Evolutionary conservation across 2,888 invertebrate species (phyloP).

Genomic region (Anoncus sp.): DNA sequence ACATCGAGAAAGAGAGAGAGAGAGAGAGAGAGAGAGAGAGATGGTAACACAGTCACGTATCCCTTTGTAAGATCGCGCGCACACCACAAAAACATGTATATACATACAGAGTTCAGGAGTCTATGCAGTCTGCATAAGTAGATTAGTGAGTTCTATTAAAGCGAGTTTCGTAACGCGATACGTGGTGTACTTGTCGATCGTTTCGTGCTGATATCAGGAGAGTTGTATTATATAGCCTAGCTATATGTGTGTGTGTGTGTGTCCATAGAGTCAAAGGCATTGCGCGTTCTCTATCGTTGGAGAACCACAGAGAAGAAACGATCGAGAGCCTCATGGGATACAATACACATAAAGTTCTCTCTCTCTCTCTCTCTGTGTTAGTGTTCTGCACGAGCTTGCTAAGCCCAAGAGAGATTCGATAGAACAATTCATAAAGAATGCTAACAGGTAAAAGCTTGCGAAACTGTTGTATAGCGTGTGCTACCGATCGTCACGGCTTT

Average conservation of each 20-base stretch:
- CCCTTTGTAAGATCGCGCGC: constrained; percentile 27
- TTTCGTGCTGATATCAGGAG: constrained; percentile 64
- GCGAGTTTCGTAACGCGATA: constrained; percentile 67
- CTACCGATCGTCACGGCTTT: constrained; percentile 59
- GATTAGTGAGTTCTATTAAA: constrained; percentile 67
- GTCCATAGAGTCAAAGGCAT: constrained; percentile 52
- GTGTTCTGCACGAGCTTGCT: constrained; percentile 33
- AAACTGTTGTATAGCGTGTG: constrained; percentile 53
- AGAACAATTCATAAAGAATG: constrained; percentile 66
- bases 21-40: constrained; percentile 41
- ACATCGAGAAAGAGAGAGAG: constrained; percentile 38
- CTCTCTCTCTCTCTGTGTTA: constrained; percentile 27
- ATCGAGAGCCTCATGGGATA: constrained; percentile 36
- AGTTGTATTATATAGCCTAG: constrained; percentile 34
- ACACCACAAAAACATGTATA: neutral
- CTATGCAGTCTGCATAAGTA: constrained; percentile 61
- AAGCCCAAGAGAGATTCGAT: constrained; percentile 39
- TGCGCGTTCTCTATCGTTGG: constrained; percentile 36
- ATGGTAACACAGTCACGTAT: constrained; percentile 41
- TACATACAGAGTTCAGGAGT: constrained; percentile 40
- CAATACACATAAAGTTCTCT: constrained; percentile 11
- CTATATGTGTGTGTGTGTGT: constrained; percentile 7
- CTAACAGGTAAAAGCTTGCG: constrained; percentile 59
- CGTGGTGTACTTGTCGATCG: constrained; percentile 67
- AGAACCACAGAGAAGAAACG: constrained; percentile 54